Percentiles rank a stretch among this genome's conserved stretches.
Conservation (phyloP, 2,113 vertebrate species). For the Proteles cristata region DNA sequence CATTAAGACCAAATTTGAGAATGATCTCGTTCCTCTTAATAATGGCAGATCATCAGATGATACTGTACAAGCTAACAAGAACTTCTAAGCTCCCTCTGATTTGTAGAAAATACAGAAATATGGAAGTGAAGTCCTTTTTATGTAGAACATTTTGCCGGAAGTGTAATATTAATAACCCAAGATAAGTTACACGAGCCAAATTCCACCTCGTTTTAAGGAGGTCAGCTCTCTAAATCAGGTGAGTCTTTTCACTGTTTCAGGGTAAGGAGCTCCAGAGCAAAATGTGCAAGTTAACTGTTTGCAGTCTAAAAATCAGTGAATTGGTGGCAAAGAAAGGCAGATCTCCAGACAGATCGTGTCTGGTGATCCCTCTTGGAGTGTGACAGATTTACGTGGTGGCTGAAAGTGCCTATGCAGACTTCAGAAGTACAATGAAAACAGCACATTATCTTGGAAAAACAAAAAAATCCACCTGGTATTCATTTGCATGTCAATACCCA, state of each 20-base stretch:
- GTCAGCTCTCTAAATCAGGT: not conserved
- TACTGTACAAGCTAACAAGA: not conserved
- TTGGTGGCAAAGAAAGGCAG: not conserved
- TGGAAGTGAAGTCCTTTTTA: not conserved
- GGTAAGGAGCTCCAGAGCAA: not conserved
- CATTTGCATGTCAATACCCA: constrained; percentile 47
- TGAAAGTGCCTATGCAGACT: not conserved
- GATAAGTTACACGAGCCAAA: not conserved
- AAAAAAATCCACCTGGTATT: not conserved
- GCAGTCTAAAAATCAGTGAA: not conserved
- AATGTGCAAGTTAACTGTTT: not conserved
- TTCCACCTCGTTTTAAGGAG: not conserved
- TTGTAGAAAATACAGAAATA: not conserved
- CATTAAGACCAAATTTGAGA: not conserved
- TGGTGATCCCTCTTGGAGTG: not conserved
- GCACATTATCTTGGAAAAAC: not conserved
- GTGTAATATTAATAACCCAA: not conserved
- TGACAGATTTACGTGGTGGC: not conserved
- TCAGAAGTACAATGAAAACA: not conserved
- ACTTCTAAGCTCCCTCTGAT: not conserved
- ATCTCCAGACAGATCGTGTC: not conserved
- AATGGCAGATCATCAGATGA: not conserved
- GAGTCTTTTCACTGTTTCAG: not conserved
- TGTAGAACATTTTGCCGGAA: not conserved
- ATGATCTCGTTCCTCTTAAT: not conserved